Base-by-base conservation (phyloP, 2,888 invertebrate genomes). In the Ormyrus thymus region DNA sequence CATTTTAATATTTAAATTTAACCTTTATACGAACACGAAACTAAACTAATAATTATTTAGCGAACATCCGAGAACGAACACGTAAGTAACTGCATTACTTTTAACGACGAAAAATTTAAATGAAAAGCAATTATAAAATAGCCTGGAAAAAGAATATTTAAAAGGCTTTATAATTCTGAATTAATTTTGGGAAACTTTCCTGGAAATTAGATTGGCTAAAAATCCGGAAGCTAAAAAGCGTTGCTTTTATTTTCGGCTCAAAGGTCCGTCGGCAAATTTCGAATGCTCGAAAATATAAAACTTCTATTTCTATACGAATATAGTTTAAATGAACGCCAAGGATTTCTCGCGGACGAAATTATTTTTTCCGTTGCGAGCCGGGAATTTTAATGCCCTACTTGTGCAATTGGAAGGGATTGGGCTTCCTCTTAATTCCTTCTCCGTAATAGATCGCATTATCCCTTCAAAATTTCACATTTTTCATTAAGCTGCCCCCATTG, bases 341-440 rank as follows among this genome's bases (percentile, higher is more conserved):
- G 45, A 68, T 68, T 68, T 56, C 13, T 13, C 43, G 45, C 43
- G 50, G 11, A 59, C n/a, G 8, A 62, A 71, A n/a, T 71, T 62
- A 61, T 71, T 53, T 71, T 61, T 62, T 71, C 70, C 29, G 15
- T 15, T 13, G 51, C 48, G n/a, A 58, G 48, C 8, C 48, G 53
- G 15, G 48, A 64, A 73, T 73, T 65, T 73, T 64, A 72, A 72
- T 64, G 48, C 50, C 13, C 29, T 51, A 62, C 61, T 29, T 43
- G 53, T 62, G 62, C 62, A 71, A 71, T 46, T 56, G 10, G 8
- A 10, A 0, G 53, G 48, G 53, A 73, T 65, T 73, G 73, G 64
- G 53, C 51, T 53, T 62, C 45, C 50, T 65, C 56, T 65, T 73
- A 73, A 73, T 73, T 65, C 11, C 56, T 72, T 62, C 48, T 62